Evolutionary conservation across 2,888 invertebrate genomes (phyloP).

Genomic region (Drosophila paranaensis): DNA sequence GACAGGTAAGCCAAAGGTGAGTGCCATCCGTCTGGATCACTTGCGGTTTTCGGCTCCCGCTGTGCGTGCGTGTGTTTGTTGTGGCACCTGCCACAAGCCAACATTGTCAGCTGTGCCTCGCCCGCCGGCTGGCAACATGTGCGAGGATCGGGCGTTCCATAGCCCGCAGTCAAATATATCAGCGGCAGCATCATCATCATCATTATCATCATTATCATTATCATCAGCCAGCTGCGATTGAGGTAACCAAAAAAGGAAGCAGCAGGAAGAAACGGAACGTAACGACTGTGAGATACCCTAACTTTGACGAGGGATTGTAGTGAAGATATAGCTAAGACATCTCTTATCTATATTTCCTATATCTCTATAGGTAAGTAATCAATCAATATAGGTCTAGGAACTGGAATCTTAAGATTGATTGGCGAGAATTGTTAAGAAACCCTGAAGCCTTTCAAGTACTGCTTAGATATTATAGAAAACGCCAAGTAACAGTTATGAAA

Average conservation of each 20-base stretch:
- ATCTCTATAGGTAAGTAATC: too few species aligned
- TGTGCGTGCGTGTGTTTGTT: slow-evolving; percentile 21
- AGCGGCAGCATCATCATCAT: slow-evolving; percentile 24
- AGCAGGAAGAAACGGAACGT: not conserved
- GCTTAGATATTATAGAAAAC: too few species aligned
- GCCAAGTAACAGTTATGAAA: too few species aligned
- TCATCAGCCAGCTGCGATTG: slow-evolving; percentile 51
- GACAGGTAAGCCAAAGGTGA: slow-evolving; percentile 37
- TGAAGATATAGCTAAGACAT: too few species aligned
- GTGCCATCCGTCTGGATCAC: slow-evolving; percentile 34
- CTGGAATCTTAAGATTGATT: too few species aligned
- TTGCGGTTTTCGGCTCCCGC: slow-evolving; percentile 53
- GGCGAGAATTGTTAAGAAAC: too few species aligned
- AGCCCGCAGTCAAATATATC: slow-evolving; percentile 48
- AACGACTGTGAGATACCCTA: slow-evolving; percentile 4
- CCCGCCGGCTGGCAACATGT: slow-evolving; percentile 51
- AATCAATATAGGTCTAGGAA: too few species aligned
- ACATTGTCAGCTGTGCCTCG: slow-evolving; percentile 66
- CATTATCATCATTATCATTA: slow-evolving; percentile 11
- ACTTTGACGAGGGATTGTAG: not conserved
- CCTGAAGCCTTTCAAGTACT: too few species aligned
- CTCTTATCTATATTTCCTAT: too few species aligned
- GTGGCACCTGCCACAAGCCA: slow-evolving; percentile 74
- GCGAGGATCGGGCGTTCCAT: slow-evolving; percentile 50
- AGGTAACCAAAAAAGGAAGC: slow-evolving; percentile 13